A percentile compares a stretch with the other conserved stretches of the same genome.
Evolutionary conservation across 1,140 invertebrate genomes (phyloP).

Genomic region (Solen grandis): DNA sequence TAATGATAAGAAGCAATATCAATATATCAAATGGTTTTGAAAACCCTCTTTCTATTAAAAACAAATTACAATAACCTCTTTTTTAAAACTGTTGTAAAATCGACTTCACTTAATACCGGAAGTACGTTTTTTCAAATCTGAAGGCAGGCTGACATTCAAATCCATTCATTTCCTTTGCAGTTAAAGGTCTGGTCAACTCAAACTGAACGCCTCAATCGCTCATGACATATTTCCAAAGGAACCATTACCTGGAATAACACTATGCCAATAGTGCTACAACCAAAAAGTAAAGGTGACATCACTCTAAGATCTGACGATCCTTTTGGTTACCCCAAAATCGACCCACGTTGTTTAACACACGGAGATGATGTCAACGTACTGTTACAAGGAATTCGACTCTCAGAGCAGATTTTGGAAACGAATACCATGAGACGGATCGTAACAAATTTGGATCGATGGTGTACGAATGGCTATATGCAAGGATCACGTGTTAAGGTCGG

Average conservation of each 20-base stretch:
- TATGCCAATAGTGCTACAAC: conserved; percentile 38
- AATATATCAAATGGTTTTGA: conserved; percentile 55
- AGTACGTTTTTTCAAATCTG: too few species aligned
- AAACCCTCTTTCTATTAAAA: conserved; percentile 31
- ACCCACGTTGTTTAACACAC: conserved; percentile 49
- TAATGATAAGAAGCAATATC: conserved; percentile 42
- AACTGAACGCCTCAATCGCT: not conserved
- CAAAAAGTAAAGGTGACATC: conserved; percentile 43
- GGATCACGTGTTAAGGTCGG: too few species aligned
- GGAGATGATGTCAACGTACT: too few species aligned
- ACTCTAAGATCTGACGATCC: conserved; percentile 38
- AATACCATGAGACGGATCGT: too few species aligned
- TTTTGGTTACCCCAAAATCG: conserved; percentile 31
- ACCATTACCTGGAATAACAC: not conserved
- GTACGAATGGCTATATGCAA: too few species aligned
- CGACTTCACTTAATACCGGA: not conserved
- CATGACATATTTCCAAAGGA: too few species aligned
- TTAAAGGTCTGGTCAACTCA: not conserved
- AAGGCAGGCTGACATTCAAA: too few species aligned
- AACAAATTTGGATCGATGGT: too few species aligned
- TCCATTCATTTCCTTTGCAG: not conserved
- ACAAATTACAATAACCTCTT: conserved; percentile 53
- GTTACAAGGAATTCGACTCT: too few species aligned
- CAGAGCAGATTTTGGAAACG: too few species aligned
- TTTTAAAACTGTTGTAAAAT: conserved; percentile 53